Conservation (phyloP, 2,113 vertebrate species). For the Scytalopus superciliaris region DNA sequence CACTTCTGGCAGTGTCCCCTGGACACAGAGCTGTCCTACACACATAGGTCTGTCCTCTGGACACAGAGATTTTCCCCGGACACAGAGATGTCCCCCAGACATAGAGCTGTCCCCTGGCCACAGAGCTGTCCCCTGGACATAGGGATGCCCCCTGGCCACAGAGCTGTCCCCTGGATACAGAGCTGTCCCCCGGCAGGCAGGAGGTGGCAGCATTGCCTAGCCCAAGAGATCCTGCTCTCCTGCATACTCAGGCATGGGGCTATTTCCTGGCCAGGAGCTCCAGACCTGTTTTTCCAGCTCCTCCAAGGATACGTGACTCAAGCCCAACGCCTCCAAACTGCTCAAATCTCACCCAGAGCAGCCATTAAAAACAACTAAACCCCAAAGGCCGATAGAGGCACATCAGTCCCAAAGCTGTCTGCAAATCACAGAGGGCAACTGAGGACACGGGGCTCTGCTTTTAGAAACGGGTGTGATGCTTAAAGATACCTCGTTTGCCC, state of each 20-base stretch:
- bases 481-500: constrained; percentile 33
- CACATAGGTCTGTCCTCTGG: not conserved
- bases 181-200: constrained; percentile 15
- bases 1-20: not conserved
- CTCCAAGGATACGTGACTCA: constrained; percentile 24
- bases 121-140: not conserved
- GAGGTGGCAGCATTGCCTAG: constrained; percentile 69
- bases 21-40: not conserved
- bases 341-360: not conserved
- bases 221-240: not conserved
- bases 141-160: not conserved
- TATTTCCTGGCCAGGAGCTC: not conserved
- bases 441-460: constrained; percentile 13
- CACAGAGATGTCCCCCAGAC: not conserved
- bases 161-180: not conserved
- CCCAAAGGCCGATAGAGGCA: not conserved
- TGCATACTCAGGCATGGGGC: not conserved
- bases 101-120: accelerated
- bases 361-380: not conserved
- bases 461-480: not conserved
- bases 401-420: not conserved
- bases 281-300: constrained; percentile 64
- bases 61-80: no score
- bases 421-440: constrained; percentile 6
- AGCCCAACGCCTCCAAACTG: not conserved